Base-by-base conservation (phyloP, 2,797 vertebrate genomes). In the Leuciscus waleckii region DNA sequence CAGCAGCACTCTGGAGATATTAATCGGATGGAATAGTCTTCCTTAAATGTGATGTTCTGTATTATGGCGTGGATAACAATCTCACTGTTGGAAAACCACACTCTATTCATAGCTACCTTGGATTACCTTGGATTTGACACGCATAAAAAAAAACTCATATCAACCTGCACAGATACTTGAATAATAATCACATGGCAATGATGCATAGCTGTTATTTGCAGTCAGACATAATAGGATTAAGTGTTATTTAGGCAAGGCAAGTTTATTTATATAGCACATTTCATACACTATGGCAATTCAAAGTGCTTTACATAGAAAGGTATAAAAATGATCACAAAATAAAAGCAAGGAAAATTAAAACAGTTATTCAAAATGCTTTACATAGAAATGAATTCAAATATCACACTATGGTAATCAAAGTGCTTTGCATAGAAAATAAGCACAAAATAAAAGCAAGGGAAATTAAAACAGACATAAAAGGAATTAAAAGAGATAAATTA, bases 151-250 rank as follows among this genome's bases (percentile, higher is more conserved):
- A 16, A 13, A 4, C 13, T 78, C 54, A 29, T 43, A 63, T 78
- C 56, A 26, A n/a, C 21, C 76, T 2, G 56, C 14, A 39, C 56
- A 29, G 78, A 46, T 29, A 32, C 16, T 43, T 67, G 26, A 26
- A 63, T 79, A 67, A 79, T 79, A 67, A 43, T 29, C n/a, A 29
- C 26, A 41, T 49, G 26, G 35, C 39, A 79, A 67, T 80, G 78
- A 80, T 35, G 41, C 58, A 78, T 78, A 23, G 78, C 41, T 49
- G 61, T 80, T 32, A 67, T 67, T 67, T 79, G 32, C 61, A 79
- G 39, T 35, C 10, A 51, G n/a, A 63, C 1, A 41, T 78, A 29
- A 39, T n/a, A 41, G 37, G n/a, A 58, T 63, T 58, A 77, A 9
- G 32, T 37, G 74, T 77, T 77, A 77, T 79, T 63, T 35, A 35